Evolutionary conservation across 2,888 invertebrate species (phyloP), one percentile per base, ranked within the genome.

Genomic region (Tachystola acroxantha): DNA sequence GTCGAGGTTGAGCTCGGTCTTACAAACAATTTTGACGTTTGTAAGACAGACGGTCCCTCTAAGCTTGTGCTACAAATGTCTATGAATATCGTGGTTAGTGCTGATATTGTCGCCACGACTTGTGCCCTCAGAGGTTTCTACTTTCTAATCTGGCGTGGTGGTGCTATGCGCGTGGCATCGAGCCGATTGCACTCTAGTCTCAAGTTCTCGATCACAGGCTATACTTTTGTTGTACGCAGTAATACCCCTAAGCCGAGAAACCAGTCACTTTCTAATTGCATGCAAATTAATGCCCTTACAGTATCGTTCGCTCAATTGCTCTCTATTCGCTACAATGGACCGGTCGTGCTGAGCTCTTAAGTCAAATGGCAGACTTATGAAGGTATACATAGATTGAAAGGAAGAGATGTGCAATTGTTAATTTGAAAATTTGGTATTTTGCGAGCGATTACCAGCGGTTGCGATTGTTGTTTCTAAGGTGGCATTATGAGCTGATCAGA

Each of bases 121-220:
- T 50, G 49, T 58, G 64, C 65, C 69, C 65, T 68, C 53, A 48
- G 50, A 48, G 53, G 58, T 76, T 76, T 78, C 76, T 66, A 76
- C 82, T 82, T 84, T 82, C 82, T 81, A 82, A 76, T 76, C 69
- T 71, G 59, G 61, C 59, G 53, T 53, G 62, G 65, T 59, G 70
- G 75, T n/a, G n/a, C 71, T 69, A 65, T 67, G 66, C 52, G 65
- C 64, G 69, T 16, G 61, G 63, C 67, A 66, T n/a, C 66, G 67
- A 75, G 63, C 3, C 22, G 20, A 22, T 7, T 63, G 63, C 68
- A 57, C 69, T 79, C 74, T 75, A 67, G 57, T 24, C n/a, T 24
- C 24, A n/a, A 24, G 24, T 24, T 63, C 58, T 59, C 63, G 63
- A 71, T 65, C 58, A 57, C 57, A 63, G 64, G 57, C 65, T 64